Base-by-base conservation (phyloP, 2,113 vertebrate genomes). In the Tyto alba region DNA sequence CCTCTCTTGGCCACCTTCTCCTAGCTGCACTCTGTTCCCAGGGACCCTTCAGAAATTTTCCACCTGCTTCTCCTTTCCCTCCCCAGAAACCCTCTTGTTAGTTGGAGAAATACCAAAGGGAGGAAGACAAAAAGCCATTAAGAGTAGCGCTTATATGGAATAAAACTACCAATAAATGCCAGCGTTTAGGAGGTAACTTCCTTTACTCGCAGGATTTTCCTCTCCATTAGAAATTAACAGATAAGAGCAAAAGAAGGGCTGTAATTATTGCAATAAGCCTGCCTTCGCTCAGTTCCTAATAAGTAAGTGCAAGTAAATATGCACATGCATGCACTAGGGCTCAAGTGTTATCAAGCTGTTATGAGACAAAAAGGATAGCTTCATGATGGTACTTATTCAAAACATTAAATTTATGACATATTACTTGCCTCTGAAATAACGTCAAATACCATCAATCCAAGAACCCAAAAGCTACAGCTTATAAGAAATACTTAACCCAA, bases 401-500 rank as follows among this genome's bases (percentile, higher is more conserved):
- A 94, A 74, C 78, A 93, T 14, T 22, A 85, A 93, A 64, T 60
- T 74, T 6, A 71, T 47, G 56, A 86, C 57, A 73, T 79, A 36
- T 64, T 93, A 90, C 55, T 85, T 92, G 91, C 32, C 38, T 87
- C 11, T 15, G 15, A 88, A 75, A 57, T 57, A 89, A 93, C 72
- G 21, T 40, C 5, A 11, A 83, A 91, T 78, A 67, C 13, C 56
- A 38, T 7, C 19, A 82, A 68, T 20, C 45, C 53, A 79, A 89
- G 56, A 96, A 88, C 64, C 27, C 53, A 50, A 93, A 91, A 68
- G 20, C 55, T 89, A 73, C 21, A 75, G 10, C 16, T 20, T 4
- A 17, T 64, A 79, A 88, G 77, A 89, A 80, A 93, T 86, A 83
- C 48, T 93, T 93, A 84, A 82, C 86, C 13, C 38, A 93, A 95